Conservation (phyloP, 2,888 invertebrate species). For the Dorcus hopei region DNA sequence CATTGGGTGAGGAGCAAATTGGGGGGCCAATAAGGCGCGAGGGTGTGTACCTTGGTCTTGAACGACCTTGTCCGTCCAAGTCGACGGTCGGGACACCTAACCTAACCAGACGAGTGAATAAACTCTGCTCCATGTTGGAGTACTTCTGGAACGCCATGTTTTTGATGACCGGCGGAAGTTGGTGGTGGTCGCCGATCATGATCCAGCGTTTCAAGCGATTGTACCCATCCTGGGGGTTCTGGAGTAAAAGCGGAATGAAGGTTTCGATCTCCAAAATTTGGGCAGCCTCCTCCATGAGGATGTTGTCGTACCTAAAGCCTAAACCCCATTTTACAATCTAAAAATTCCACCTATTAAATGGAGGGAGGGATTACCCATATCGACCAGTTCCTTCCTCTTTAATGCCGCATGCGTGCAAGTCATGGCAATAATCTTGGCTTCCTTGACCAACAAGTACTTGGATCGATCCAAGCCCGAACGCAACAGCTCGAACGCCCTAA, state of each 20-base stretch:
- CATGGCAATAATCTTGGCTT: constrained; percentile 99
- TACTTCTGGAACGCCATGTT: constrained; percentile 99
- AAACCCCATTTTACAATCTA: constrained; percentile 20
- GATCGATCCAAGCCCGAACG: constrained; percentile 94
- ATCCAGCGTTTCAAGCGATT: constrained; percentile 98
- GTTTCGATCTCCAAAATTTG: constrained; percentile 99
- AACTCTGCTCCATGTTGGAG: constrained; percentile 99
- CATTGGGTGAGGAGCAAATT: not conserved
- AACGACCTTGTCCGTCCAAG: constrained; percentile 95
- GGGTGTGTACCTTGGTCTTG: constrained; percentile 66
- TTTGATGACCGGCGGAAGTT: constrained; percentile 98
- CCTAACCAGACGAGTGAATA: constrained; percentile 94
- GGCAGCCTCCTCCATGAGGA: constrained; percentile 98
- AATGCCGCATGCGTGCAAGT: constrained; percentile 99
- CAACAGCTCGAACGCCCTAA: constrained; percentile 94
- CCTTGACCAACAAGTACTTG: constrained; percentile 94
- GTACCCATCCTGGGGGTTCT: constrained; percentile 95
- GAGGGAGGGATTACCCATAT: constrained; percentile 63
- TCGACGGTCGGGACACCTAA: constrained; percentile 97
- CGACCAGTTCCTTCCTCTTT: constrained; percentile 92
- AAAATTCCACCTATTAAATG: too few relatives aligned
- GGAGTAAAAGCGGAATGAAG: constrained; percentile 96
- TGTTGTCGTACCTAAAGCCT: constrained; percentile 97
- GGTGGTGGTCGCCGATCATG: constrained; percentile 99
- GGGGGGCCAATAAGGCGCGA: not conserved